A percentile compares a stretch with the other conserved stretches of the same genome.
Evolutionary conservation across 30 jellyfish, hydroid and myxozoan genomes (phyloP).

Genomic region (Hydra vulgaris): DNA sequence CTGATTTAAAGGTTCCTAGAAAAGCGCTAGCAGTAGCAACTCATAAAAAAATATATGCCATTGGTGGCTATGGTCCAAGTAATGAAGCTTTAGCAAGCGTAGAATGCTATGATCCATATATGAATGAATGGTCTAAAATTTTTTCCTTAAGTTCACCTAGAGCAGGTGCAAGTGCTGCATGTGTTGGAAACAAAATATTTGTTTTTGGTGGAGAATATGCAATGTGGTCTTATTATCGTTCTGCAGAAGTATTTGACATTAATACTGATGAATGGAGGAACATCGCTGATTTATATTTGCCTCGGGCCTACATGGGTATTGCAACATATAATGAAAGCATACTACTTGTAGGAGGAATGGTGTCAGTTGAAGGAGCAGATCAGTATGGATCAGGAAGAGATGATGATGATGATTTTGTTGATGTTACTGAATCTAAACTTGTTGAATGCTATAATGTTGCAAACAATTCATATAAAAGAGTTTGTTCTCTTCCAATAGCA

Average conservation of each 20-base stretch:
- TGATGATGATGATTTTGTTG: conserved; percentile 88
- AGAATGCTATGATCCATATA: conserved; percentile 81
- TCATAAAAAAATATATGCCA: conserved; percentile 71
- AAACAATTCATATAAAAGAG: conserved; percentile 37
- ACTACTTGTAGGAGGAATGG: conserved; percentile 87
- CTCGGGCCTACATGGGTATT: conserved; percentile 73
- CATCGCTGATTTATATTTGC: conserved; percentile 69
- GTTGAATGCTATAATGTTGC: conserved; percentile 68
- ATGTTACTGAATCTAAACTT: conserved; percentile 68
- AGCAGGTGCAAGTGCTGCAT: conserved; percentile 91
- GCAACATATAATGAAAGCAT: conserved; percentile 36
- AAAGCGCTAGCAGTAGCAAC: conserved; percentile 91
- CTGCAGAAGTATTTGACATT: conserved; percentile 84
- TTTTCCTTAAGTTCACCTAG: conserved; percentile 89
- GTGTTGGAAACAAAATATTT: conserved; percentile 65
- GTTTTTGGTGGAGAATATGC: conserved; percentile 98
- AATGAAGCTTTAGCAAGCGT: conserved; percentile 90
- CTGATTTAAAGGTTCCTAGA: conserved; percentile 68
- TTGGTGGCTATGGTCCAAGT: conserved; percentile 92
- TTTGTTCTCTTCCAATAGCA: conserved; percentile 71
- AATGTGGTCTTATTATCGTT: conserved; percentile 94
- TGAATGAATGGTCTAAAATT: conserved; percentile 87
- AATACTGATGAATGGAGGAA: conserved; percentile 80
- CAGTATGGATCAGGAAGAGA: conserved; percentile 31
- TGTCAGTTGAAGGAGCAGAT: conserved; percentile 30